These are phyloP conservation scores for Camelus bactrianus DNA, from an alignment of 2,113 vertebrate genomes.

Conservation along the genomic window DNA sequence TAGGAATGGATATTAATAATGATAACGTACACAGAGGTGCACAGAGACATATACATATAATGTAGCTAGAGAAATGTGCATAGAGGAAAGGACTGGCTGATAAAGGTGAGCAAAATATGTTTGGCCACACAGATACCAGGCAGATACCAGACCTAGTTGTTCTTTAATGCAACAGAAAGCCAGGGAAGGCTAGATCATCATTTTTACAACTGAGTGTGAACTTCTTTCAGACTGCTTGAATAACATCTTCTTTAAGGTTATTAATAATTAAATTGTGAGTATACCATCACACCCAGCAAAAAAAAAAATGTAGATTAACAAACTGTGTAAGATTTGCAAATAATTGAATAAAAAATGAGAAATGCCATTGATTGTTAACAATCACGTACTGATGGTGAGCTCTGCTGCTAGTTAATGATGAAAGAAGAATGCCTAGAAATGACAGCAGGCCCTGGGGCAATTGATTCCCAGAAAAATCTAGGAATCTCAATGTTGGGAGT, in stretches of 20 bases:
- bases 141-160: neutral
- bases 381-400: neutral
- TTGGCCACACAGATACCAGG: neutral
- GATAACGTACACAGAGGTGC: neutral
- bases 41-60: neutral
- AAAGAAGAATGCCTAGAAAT: neutral
- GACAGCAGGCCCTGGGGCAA: neutral
- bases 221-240: neutral
- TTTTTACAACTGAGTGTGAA: neutral
- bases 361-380: neutral
- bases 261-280: neutral
- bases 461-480: neutral
- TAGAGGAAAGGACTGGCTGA: neutral
- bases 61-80: neutral
- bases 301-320: neutral
- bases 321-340: neutral
- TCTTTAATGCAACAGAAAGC: neutral
- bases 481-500: neutral
- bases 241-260: neutral
- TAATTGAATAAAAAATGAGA: slow-evolving; percentile 31
- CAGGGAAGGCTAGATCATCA: neutral
- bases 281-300: neutral
- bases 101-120: neutral
- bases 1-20: neutral
- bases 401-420: neutral